Percentiles rank a stretch among this genome's conserved stretches.
Evolutionary conservation across 2,113 vertebrate genomes (phyloP).

Genomic region (Etheostoma spectabile): DNA sequence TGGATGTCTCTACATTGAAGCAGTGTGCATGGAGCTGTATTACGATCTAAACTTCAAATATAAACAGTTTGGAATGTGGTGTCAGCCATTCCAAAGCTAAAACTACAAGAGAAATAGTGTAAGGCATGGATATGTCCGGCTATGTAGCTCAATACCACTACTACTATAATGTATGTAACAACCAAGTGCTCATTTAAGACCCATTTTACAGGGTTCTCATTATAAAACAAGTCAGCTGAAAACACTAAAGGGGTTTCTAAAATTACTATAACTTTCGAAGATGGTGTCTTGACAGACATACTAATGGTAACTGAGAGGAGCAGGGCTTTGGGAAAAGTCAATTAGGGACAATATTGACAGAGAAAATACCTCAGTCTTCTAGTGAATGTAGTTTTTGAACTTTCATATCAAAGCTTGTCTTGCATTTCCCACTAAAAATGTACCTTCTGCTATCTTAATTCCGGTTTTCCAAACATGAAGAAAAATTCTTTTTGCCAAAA

Average conservation of each 20-base stretch:
- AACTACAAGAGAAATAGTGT: not conserved
- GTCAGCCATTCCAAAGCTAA: not conserved
- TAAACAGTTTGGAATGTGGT: too few species aligned
- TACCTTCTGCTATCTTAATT: not conserved
- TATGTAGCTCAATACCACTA: not conserved
- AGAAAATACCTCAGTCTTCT: not conserved
- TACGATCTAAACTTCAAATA: not conserved
- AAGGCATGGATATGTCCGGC: not conserved
- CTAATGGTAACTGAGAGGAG: not conserved
- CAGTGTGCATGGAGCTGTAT: not conserved
- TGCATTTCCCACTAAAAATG: not conserved
- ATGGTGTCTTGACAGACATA: not conserved
- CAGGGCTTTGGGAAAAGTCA: not conserved
- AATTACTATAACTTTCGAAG: not conserved
- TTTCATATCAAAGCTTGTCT: not conserved
- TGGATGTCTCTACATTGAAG: not conserved
- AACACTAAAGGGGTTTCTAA: not conserved
- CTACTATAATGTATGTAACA: not conserved
- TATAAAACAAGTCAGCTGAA: not conserved
- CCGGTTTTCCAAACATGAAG: not conserved
- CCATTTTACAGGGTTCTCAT: not conserved
- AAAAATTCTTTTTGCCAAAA: not conserved
- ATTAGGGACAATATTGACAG: not conserved
- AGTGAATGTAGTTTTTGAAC: not conserved
- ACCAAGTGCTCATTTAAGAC: not conserved